Conservation (phyloP, 1,140 invertebrate genomes). For the Leptinotarsa defecta region DNA sequence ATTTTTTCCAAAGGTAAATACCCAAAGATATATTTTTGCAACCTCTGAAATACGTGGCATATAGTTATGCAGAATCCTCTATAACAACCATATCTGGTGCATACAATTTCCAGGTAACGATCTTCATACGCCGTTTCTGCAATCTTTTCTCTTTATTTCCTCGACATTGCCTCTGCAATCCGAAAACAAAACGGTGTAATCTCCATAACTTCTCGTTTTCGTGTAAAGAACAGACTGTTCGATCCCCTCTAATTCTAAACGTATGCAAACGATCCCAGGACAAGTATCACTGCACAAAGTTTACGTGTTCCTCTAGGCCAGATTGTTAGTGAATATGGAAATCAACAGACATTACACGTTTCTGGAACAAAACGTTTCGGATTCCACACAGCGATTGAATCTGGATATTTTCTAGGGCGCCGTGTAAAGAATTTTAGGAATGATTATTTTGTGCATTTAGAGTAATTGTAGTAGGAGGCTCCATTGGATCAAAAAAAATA, state of each 20-base stretch:
- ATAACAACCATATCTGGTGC: no score
- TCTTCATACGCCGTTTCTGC: not conserved
- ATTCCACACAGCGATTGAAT: conserved; percentile 7
- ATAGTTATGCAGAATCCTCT: no score
- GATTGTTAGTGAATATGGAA: conserved; percentile 23
- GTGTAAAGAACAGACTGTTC: conserved; percentile 5
- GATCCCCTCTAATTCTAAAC: conserved; percentile 7
- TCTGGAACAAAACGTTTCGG: conserved; percentile 1
- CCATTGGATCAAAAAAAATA: no score
- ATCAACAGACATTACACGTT: conserved; percentile 21
- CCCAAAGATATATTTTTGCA: no score
- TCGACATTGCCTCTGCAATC: not conserved
- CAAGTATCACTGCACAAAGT: conserved; percentile 11
- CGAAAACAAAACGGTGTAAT: conserved; percentile 8
- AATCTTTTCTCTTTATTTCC: not conserved
- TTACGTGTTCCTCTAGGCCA: conserved; percentile 12
- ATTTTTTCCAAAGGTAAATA: no score
- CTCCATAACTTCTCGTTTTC: conserved; percentile 1
- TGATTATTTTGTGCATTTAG: no score
- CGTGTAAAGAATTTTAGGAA: no score
- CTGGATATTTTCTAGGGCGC: not conserved
- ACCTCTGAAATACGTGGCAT: no score
- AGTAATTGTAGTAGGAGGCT: no score
- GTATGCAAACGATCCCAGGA: conserved; percentile 14
- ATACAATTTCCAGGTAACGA: not conserved